phyloP scores from a whole-genome alignment of 2,113 vertebrate species.

The Cyrtonyx montezumae region DNA sequence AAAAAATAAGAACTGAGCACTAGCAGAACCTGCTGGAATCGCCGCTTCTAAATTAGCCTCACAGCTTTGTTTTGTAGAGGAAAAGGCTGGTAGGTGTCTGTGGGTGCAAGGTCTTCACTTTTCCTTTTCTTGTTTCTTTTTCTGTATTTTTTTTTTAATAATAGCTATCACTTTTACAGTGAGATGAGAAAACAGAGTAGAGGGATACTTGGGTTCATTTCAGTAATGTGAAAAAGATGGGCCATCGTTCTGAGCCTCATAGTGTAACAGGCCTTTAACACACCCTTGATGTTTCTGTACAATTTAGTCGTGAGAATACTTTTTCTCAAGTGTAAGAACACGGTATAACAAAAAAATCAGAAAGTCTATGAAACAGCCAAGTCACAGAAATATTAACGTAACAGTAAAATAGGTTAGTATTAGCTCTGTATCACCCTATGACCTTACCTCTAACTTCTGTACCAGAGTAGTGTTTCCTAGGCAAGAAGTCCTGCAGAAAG shows the following conservation, averaged over 20 bases:
- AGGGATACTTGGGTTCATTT: neutral
- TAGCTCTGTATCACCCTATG: neutral
- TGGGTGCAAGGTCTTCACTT: neutral
- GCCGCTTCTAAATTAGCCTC: neutral
- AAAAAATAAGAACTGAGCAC: neutral
- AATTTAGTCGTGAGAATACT: neutral
- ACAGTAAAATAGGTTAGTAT: neutral
- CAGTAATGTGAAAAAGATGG: neutral
- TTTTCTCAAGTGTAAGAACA: neutral
- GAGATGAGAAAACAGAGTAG: neutral
- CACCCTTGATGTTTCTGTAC: neutral
- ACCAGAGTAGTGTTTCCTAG: neutral
- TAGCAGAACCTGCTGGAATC: neutral
- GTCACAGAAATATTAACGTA: neutral
- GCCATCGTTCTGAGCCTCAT: neutral
- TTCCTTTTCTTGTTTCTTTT: neutral
- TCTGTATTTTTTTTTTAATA: neutral
- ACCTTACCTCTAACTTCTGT: too few species aligned
- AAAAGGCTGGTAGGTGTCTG: neutral
- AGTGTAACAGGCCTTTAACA: neutral
- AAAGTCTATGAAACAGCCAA: neutral
- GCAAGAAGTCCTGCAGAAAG: neutral
- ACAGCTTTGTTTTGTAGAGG: neutral
- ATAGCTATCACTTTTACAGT: neutral
- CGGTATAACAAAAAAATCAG: neutral